Evolutionary conservation across 2,888 invertebrate genomes (phyloP), one percentile per base, ranked within the genome.

Genomic region (Agrypnus murinus): DNA sequence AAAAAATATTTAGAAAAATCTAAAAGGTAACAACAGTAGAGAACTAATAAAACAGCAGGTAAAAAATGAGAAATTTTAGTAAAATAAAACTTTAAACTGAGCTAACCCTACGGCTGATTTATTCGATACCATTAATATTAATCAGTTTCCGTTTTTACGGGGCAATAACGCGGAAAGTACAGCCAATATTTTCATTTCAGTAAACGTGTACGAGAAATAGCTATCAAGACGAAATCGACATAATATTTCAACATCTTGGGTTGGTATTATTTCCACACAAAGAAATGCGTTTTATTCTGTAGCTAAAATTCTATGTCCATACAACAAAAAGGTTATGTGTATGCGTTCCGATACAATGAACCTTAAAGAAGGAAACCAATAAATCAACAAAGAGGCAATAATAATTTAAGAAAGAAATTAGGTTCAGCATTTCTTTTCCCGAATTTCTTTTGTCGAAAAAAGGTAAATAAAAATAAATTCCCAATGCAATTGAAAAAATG

Each of bases 371-470:
- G 19, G 19, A 9, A 19, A 46, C 17, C 46, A 19, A 46, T 19
- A 46, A 46, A 46, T 46, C 46, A 43, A 46, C 19, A 19, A 46
- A 46, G 19, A 46, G 17, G 46, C 19, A 46, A 46, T 46, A 46
- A 17, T 7, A 25, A 25, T 25, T 25, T 25, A 5, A 5, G 25
- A 25, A 25, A 25, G 5, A 25, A 25, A 25, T 25, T 25, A 25
- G 2, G 5, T 25, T 25, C 5, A 2, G 5, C 5, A 25, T 25
- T 25, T 25, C 25, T 25, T 25, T 25, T 25, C 25, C 5, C 25
- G 25, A 25, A 25, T 25, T 25, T 25, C n/a, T n/a, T 25, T 25
- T 25, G 25, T 25, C 3, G 25, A 25, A 5, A 25, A 25, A n/a
- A n/a, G n/a, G n/a, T n/a, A n/a, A 25, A 25, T 25, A 25, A 25